Percentiles rank a stretch among this genome's conserved stretches.
These are phyloP conservation scores for Lasioglossum calceatum DNA, from an alignment of 2,888 invertebrate genomes.

Conservation along the genomic window DNA sequence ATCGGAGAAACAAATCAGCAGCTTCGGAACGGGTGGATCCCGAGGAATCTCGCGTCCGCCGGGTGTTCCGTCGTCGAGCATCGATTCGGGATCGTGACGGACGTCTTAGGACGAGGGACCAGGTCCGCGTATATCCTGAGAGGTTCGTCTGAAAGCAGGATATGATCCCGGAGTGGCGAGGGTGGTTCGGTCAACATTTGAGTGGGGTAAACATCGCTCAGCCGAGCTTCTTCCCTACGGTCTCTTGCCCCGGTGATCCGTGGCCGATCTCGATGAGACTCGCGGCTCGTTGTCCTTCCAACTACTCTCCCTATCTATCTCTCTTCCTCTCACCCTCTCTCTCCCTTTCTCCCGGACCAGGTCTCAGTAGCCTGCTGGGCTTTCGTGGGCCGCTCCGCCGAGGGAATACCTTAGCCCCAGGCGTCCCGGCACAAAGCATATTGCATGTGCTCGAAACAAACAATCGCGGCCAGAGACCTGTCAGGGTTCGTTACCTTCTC, in stretches of 20 bases:
- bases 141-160: conserved; percentile 75
- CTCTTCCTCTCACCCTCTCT: neutral
- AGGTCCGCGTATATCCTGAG: conserved; percentile 48
- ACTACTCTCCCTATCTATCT: neutral
- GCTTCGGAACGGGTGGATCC: neutral
- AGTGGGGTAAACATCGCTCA: conserved; percentile 74
- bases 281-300: conserved; percentile 66
- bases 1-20: neutral
- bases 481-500: conserved; percentile 65
- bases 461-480: conserved; percentile 40
- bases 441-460: conserved; percentile 69
- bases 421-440: conserved; percentile 71
- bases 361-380: neutral
- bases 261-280: conserved; percentile 54
- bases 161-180: conserved; percentile 72
- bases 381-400: conserved; percentile 46
- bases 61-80: neutral
- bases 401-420: conserved; percentile 63
- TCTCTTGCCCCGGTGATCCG: conserved; percentile 17
- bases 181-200: conserved; percentile 81
- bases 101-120: conserved; percentile 27
- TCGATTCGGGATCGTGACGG: neutral
- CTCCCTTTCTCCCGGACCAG: conserved; percentile 51
- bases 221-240: conserved; percentile 47
- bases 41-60: neutral